Base-by-base conservation (phyloP, 2,113 vertebrate genomes). In the Panthera tigris region DNA sequence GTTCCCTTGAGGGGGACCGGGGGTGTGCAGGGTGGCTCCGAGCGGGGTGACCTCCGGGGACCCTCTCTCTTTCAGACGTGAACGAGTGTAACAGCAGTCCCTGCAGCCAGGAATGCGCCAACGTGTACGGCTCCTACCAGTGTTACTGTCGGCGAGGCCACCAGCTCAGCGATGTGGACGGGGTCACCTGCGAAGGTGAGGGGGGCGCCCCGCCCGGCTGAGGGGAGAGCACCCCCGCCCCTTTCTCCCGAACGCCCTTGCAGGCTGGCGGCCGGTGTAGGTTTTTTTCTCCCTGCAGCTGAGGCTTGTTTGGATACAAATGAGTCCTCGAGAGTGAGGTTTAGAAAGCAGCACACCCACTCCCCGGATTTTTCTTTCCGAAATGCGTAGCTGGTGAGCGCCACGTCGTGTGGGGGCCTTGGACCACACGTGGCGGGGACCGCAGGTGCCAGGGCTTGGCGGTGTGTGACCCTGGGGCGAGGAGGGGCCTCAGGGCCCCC, bases 81-180 rank as follows among this genome's bases (percentile, higher is more conserved):
- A 99, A 99, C 0, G 99, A 99, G 90, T 99, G 99, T 87, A 99
- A 98, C 86, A 99, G 97, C 97, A 99, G 96, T 95, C 99, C 99
- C 0, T 99, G 99, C 80, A 99, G 99, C 95, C 99, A 99, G 94
- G 99, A 99, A 96, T 99, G 99, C 8, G 99, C 99, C 97, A 99
- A 99, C 0, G 99, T 99, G 41, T 99, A 99, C 0, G 99, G 99
- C 68, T 99, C 99, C 80, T 99, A 99, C 98, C 99, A 99, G 98
- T 99, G 99, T 66, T 99, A 99, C 89, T 99, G 99, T 97, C 99
- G 99, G 87, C 99, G 99, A 0, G 99, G 99, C 7, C 99, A 99
- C 98, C 99, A 99, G 97, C 99, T 99, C 73, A 99, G 99, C 7
- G 99, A 99, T n/a, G 98, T 99, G 5, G 99, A 99, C 13, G 99